These are phyloP conservation scores for Lanius collurio DNA, from an alignment of 2,113 vertebrate species.

Conservation along the genomic window DNA sequence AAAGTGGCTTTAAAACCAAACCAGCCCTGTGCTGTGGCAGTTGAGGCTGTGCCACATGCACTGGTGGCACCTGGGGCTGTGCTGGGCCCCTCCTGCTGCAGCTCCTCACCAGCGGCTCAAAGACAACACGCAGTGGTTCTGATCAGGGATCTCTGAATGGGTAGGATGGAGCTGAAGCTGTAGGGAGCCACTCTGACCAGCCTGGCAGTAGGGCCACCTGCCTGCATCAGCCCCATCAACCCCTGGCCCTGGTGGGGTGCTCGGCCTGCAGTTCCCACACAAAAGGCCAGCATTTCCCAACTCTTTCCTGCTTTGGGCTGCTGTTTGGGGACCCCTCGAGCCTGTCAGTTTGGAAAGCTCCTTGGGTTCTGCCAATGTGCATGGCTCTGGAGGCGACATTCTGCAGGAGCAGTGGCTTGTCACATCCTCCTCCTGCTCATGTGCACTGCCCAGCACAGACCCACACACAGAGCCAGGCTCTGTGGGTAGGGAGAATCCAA, in stretches of 20 bases:
- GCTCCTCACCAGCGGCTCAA: accelerated
- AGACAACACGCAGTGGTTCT: not conserved
- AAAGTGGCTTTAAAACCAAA: not conserved
- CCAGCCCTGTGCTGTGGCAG: not conserved
- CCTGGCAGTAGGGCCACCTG: not conserved
- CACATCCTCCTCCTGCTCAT: accelerated
- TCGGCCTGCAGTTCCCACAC: not conserved
- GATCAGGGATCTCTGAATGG: not conserved
- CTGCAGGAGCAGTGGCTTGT: accelerated
- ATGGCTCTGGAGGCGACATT: not conserved
- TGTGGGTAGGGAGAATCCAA: accelerated
- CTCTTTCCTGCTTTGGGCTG: too few species aligned
- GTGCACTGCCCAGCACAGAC: not conserved
- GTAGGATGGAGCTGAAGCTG: not conserved
- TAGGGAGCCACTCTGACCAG: not conserved
- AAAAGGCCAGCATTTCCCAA: not conserved
- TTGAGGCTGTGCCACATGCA: not conserved
- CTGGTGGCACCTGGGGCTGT: not conserved
- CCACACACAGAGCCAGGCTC: not conserved
- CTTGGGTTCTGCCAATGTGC: accelerated
- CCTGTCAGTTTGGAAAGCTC: not conserved
- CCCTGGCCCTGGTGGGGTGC: not conserved
- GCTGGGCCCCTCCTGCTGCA: not conserved
- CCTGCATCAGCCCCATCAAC: not conserved
- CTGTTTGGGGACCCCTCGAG: accelerated